Evolutionary conservation across 1,140 invertebrate species (phyloP), one percentile per base, ranked within the genome.

Genomic region (Tetramorium simillimum): DNA sequence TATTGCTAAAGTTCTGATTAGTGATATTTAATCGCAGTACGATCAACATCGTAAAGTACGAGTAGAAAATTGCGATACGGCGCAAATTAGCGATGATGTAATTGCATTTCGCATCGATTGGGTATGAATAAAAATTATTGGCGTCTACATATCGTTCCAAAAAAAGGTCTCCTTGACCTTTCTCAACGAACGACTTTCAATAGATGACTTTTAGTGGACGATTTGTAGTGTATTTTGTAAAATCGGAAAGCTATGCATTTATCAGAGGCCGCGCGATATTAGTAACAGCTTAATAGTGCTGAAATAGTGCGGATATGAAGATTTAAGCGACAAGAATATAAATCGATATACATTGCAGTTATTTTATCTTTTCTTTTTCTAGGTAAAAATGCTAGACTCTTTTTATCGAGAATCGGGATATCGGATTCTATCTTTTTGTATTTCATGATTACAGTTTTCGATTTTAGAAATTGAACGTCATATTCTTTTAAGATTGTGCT

Each of bases 31-130:
- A 37, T 40, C 16, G 33, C 16, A 2, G 65, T 21, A 49, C 9
- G 1, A 18, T 5, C 28, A 40, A 53, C 9, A 2, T 9, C 14
- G n/a, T 80, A 80, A 69, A 24, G n/a, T 2, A 9, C 28, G 12
- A 51, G 9, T 53, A 69, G 37, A 18, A 81, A 70, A 53, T 53
- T 81, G 0, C 49, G 18, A n/a, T 37, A 16, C 58, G 16, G 21
- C 21, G 21, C 40, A 62, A 63, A 78, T 63, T 78, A 77, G 40
- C 21, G 10, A 24, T 49, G 18, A 69, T 40, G 51, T 56, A 56
- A 81, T 81, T 81, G n/a, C 51, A 53, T 53, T 53, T 70, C 24
- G 40, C 37, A 81, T 81, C 37, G 65, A 81, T 81, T 46, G 7
- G 16, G 3, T 21, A 10, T 21, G 10, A 70, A 56, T 43, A 70